phyloP scores from a whole-genome alignment of 2,797 vertebrate species.

The Sus cebifrons region DNA sequence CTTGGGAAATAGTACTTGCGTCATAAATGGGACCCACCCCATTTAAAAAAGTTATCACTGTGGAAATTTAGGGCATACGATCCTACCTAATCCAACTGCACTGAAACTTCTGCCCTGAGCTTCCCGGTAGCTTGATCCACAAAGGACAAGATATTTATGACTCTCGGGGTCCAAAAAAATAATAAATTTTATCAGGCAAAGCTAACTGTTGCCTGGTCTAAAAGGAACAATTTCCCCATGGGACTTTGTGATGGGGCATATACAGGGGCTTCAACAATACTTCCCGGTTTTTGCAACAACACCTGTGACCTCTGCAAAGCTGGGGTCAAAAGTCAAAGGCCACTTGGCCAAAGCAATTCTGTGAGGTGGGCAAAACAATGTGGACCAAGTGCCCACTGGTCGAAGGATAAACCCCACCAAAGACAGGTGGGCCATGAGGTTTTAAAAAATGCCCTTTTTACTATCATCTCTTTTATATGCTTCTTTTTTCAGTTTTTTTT shows the following conservation, averaged over 20 bases:
- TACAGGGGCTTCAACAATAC: fast-evolving
- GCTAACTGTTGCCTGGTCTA: fast-evolving
- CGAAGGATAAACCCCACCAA: background rate
- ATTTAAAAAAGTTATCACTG: background rate
- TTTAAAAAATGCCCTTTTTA: background rate
- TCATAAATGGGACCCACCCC: too few species aligned
- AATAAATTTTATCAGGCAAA: background rate
- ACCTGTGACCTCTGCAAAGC: background rate
- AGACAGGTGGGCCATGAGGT: background rate
- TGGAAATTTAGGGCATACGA: background rate
- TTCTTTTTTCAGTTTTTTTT: background rate
- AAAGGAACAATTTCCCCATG: fast-evolving
- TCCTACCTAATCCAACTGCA: background rate
- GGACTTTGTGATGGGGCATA: background rate
- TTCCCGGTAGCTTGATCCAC: background rate
- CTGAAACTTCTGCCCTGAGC: background rate
- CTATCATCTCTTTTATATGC: background rate
- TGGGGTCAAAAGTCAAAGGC: background rate
- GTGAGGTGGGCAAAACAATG: fast-evolving
- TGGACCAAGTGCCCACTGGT: background rate
- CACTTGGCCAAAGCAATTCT: background rate
- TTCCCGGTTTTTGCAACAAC: fast-evolving
- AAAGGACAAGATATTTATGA: background rate
- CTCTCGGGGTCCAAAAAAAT: background rate
- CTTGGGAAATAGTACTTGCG: too few species aligned